Base-by-base conservation (phyloP, 1,140 invertebrate species). In the Nymphalis io region DNA sequence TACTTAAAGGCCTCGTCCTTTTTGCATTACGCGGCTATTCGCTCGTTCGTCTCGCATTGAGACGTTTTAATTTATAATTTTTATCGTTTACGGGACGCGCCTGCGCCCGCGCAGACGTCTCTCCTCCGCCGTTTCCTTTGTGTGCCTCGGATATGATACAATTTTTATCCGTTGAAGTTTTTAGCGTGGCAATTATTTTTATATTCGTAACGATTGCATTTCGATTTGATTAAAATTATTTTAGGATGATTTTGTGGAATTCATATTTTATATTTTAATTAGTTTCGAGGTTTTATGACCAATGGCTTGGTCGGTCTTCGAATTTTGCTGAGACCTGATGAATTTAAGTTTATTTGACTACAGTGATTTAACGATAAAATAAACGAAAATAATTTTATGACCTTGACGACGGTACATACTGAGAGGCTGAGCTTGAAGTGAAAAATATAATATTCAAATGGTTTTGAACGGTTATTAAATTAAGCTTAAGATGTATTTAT, bases 51-150 rank as follows among this genome's bases (percentile, higher is more conserved):
- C 69, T 82, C 84, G 80, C 74, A 80, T 84, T 83, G 81, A 84
- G 85, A 89, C 81, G 76, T 89, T 88, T 89, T 87, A 85, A 89
- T 89, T 89, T 89, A 89, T 89, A 89, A 82, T 84, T 81, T 81
- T 81, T 75, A 72, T 75, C 66, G 73, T 72, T 75, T 72, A 70
- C 73, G 70, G 70, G 73, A 68, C 70, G 62, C 48, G 48, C 38
- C 48, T 42, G 62, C 62, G 51, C 62, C 62, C 39, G 62, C 62
- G 62, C 48, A 12, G 39, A 20, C n/a, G 57, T 38, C 2, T 15
- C 39, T 1, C 33, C 51, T 55, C 27, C 0, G 27, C 27, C 0
- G 27, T 33, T 33, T 8, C 51, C 62, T 64, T 64, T 64, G 62
- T 67, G 39, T 27, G 11, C 18, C 39, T 55, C 57, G 57, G 27